phyloP scores from a whole-genome alignment of 2,797 vertebrate genomes.

The Chromis chromis region DNA sequence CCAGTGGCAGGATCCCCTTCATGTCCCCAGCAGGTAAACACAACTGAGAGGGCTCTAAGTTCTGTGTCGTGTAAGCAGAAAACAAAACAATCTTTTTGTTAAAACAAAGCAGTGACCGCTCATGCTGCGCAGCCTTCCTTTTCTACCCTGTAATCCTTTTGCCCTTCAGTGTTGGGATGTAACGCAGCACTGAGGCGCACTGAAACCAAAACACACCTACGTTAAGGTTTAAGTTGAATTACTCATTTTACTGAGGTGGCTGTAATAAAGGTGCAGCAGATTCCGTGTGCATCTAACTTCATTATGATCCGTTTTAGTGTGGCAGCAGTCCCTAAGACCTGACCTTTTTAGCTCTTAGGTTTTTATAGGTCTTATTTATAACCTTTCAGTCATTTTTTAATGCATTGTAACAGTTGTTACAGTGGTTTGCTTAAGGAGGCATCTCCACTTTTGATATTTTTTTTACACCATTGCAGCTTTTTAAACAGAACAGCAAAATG shows the following conservation, averaged over 20 bases:
- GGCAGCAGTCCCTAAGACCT: too few species aligned
- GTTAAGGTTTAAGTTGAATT: constrained; percentile 28
- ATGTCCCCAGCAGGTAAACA: neutral
- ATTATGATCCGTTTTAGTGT: neutral
- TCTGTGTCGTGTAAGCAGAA: constrained; percentile 28
- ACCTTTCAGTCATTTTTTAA: neutral
- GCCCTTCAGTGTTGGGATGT: constrained; percentile 73
- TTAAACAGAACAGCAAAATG: too few species aligned
- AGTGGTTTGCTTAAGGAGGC: neutral
- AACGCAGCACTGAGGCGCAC: constrained; percentile 47
- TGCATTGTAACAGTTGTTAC: too few species aligned
- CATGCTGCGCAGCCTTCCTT: constrained; percentile 74
- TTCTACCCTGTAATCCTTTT: constrained; percentile 24
- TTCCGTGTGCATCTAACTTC: neutral
- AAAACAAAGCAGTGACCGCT: constrained; percentile 66
- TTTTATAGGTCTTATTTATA: neutral
- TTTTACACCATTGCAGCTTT: neutral
- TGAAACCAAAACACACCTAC: constrained; percentile 71
- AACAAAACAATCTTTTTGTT: constrained; percentile 72
- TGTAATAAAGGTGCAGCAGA: neutral
- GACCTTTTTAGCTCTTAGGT: neutral
- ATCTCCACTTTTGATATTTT: neutral
- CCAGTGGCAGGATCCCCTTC: constrained; percentile 77
- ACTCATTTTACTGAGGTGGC: neutral
- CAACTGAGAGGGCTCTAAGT: neutral